These are phyloP conservation scores for Acanthis flammea DNA, from an alignment of 2,797 vertebrate genomes.

Conservation along the genomic window DNA sequence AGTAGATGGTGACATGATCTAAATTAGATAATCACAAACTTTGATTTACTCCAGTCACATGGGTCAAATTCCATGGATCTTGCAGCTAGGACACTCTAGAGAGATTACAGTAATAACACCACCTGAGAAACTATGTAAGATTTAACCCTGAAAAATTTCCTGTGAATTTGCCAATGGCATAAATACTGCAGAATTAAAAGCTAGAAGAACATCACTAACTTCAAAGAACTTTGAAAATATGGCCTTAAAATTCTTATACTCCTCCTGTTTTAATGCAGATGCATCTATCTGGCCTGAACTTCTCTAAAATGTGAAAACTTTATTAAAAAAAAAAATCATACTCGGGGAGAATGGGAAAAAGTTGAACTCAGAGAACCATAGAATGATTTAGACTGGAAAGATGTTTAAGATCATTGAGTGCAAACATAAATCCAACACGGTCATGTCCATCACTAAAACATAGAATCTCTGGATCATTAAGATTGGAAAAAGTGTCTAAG, in stretches of 20 bases:
- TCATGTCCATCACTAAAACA: background rate
- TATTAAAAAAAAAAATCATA: background rate
- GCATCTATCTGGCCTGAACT: background rate
- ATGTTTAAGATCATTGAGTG: background rate
- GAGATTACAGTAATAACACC: background rate
- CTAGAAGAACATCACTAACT: background rate
- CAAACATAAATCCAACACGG: background rate
- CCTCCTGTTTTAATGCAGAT: background rate
- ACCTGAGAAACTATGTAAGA: background rate
- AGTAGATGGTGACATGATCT: background rate
- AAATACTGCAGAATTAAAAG: background rate
- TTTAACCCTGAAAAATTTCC: background rate
- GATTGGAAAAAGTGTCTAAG: background rate
- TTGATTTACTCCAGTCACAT: background rate
- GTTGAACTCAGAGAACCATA: background rate
- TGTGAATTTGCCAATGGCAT: background rate
- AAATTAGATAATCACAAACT: background rate
- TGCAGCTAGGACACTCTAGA: background rate
- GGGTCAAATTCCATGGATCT: background rate
- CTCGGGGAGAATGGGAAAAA: background rate
- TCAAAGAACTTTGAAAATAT: background rate
- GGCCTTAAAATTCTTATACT: background rate
- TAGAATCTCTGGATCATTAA: background rate
- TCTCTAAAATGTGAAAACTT: background rate
- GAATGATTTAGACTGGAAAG: background rate